phyloP scores from a whole-genome alignment of 92 coral and sea anemone genomes.

The Epizoanthus rinbou region DNA sequence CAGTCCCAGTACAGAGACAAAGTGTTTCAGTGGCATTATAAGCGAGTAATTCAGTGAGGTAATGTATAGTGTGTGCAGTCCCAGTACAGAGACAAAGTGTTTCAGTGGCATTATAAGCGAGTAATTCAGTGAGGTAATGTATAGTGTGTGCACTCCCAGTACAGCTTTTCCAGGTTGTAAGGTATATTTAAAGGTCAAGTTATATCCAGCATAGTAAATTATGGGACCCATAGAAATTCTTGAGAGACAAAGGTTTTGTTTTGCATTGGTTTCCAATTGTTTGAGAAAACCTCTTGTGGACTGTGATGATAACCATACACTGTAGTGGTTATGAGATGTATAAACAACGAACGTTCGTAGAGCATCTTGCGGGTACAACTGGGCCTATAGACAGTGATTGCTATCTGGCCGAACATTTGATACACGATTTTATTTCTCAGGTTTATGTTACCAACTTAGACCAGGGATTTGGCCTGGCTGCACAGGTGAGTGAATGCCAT shows the following conservation, averaged over 20 bases:
- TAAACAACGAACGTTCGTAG: no score
- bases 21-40: background rate
- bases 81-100: background rate
- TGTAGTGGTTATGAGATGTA: no score
- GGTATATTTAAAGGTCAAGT: background rate
- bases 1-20: no score
- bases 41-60: no score
- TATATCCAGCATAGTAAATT: background rate
- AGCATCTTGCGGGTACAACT: no score
- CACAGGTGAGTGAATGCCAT: conserved; percentile 65
- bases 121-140: no score
- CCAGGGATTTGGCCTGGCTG: conserved; percentile 89
- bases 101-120: background rate
- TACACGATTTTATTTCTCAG: conserved; percentile 34
- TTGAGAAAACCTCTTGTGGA: no score
- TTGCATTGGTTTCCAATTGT: no score
- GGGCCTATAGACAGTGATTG: background rate
- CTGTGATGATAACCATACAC: no score
- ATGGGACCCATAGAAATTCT: no score
- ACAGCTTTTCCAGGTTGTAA: background rate
- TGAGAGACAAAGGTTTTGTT: no score
- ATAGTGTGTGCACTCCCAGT: background rate
- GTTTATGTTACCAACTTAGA: conserved; percentile 77
- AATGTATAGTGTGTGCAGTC: background rate
- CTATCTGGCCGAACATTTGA: background rate